Evolutionary conservation across 2,113 vertebrate species (phyloP).

Genomic region (Pomatostomus ruficeps): DNA sequence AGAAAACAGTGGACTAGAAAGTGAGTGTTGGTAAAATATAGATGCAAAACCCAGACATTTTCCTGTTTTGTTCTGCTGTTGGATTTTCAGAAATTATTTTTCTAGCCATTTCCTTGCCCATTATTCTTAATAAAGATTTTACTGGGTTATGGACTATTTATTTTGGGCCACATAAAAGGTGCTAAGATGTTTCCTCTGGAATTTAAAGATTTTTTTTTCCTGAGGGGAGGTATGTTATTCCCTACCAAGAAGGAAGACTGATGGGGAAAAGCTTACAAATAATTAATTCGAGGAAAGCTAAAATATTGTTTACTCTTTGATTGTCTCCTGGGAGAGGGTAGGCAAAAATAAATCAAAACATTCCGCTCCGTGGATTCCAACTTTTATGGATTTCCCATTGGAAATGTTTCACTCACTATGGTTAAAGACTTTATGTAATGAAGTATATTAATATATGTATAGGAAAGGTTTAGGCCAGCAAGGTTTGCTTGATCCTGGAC

Average conservation of each 20-base stretch:
- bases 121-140: slow-evolving; percentile 72
- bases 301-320: slow-evolving; percentile 24
- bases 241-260: not conserved
- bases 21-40: slow-evolving; percentile 61
- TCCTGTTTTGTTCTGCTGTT: slow-evolving; percentile 61
- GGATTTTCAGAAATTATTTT: slow-evolving; percentile 69
- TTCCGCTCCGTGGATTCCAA: not conserved
- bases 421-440: not conserved
- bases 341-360: not conserved
- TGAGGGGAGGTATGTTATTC: slow-evolving; percentile 26
- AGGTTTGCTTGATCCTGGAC: slow-evolving; percentile 16
- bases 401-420: not conserved
- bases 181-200: slow-evolving; percentile 58
- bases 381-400: slow-evolving; percentile 32
- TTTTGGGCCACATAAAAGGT: slow-evolving; percentile 53
- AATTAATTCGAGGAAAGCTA: not conserved
- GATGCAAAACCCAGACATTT: slow-evolving; percentile 66
- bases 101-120: slow-evolving; percentile 63
- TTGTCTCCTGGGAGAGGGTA: not conserved
- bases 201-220: slow-evolving; percentile 48
- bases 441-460: not conserved
- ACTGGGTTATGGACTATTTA: slow-evolving; percentile 65
- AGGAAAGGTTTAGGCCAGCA: not conserved
- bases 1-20: slow-evolving; percentile 37
- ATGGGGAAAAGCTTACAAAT: slow-evolving; percentile 21